phyloP scores from a whole-genome alignment of 1,140 invertebrate species.

The Saccostrea echinata region DNA sequence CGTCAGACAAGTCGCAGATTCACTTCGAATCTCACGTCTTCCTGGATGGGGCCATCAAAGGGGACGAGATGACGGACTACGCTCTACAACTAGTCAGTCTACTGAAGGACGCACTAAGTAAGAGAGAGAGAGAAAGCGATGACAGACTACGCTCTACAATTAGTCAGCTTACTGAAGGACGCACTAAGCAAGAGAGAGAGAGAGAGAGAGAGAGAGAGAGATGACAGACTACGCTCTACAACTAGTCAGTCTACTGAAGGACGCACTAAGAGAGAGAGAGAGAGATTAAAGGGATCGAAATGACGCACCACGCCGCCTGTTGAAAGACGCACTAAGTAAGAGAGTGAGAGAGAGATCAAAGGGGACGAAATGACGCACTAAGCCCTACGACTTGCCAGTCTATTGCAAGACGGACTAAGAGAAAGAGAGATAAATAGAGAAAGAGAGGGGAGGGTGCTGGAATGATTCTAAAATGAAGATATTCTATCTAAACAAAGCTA shows the following conservation, averaged over 20 bases:
- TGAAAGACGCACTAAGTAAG: neutral
- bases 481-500: too few relatives aligned
- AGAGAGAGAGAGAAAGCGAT: too few relatives aligned
- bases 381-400: too few relatives aligned
- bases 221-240: slow-evolving; percentile 67
- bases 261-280: slow-evolving; percentile 31
- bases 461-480: neutral
- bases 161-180: neutral
- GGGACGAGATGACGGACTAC: slow-evolving; percentile 63
- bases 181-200: neutral
- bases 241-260: slow-evolving; percentile 63
- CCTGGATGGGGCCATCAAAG: slow-evolving; percentile 65
- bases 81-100: slow-evolving; percentile 64
- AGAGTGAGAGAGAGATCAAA: neutral
- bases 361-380: too few relatives aligned
- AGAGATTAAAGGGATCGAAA: too few relatives aligned
- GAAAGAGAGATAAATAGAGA: neutral
- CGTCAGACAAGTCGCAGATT: slow-evolving; percentile 44
- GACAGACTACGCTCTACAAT: too few relatives aligned
- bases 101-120: neutral
- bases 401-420: neutral
- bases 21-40: slow-evolving; percentile 73
- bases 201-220: slow-evolving; percentile 9
- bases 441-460: too few relatives aligned
- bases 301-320: too few relatives aligned